Conservation (phyloP, 1,140 invertebrate genomes). For the Lepidurus apus region DNA sequence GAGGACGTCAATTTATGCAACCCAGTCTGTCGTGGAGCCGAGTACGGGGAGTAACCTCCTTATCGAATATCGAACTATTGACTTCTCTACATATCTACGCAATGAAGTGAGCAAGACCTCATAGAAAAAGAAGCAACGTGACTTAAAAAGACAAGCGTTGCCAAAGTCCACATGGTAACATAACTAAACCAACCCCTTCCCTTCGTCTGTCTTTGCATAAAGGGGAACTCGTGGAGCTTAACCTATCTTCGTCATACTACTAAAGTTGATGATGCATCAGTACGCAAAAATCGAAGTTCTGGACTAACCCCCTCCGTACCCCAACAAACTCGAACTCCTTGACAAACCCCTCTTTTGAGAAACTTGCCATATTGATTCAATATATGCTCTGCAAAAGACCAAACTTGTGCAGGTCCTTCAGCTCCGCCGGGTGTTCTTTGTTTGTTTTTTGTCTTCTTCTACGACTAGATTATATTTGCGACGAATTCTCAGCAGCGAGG, state of each 20-base stretch:
- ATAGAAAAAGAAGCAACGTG: background rate
- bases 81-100: background rate
- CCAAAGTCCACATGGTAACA: background rate
- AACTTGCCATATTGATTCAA: slow-evolving; percentile 3
- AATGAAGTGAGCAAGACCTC: background rate
- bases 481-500: no score
- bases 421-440: no score
- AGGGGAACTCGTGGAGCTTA: background rate
- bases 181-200: background rate
- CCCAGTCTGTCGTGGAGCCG: background rate
- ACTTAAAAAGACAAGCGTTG: slow-evolving; percentile 11
- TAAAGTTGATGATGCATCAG: slow-evolving; percentile 2
- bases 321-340: background rate
- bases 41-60: background rate
- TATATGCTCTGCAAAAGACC: background rate
- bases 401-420: background rate
- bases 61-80: slow-evolving; percentile 19
- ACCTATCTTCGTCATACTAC: background rate
- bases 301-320: background rate
- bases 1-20: background rate
- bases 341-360: background rate
- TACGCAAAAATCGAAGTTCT: background rate
- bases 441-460: no score
- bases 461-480: no score
- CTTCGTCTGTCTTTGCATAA: background rate